phyloP scores from a whole-genome alignment of 2,888 invertebrate species.

The Eustalomyia histrio region DNA sequence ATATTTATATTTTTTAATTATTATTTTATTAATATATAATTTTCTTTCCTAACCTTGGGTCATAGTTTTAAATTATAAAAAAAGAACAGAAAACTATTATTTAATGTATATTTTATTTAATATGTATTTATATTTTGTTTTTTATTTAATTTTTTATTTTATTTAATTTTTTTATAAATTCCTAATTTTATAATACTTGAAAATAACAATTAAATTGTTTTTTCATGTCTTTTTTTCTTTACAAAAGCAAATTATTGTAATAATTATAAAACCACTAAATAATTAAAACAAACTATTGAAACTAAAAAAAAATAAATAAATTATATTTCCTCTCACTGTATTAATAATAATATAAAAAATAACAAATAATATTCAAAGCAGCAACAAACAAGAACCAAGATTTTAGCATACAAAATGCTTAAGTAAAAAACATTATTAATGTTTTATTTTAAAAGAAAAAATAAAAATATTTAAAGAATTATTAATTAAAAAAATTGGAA shows the following conservation, averaged over 20 bases:
- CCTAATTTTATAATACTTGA: slow-evolving; percentile 2
- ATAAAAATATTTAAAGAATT: slow-evolving; percentile 19
- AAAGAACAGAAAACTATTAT: slow-evolving; percentile 7
- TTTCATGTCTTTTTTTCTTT: slow-evolving; percentile 16
- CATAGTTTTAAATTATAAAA: slow-evolving; percentile 50
- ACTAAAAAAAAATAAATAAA: not conserved
- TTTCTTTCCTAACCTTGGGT: slow-evolving; percentile 60
- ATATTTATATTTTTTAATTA: slow-evolving; percentile 31
- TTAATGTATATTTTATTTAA: slow-evolving; percentile 51
- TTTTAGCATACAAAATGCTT: slow-evolving; percentile 1
- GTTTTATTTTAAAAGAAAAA: slow-evolving; percentile 3
- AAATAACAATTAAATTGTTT: slow-evolving; percentile 29
- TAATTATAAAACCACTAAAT: not conserved
- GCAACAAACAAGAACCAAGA: slow-evolving; percentile 12
- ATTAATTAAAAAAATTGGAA: slow-evolving; percentile 39
- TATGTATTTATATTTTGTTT: slow-evolving; percentile 50
- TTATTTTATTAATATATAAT: slow-evolving; percentile 33
- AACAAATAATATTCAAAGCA: slow-evolving; percentile 9
- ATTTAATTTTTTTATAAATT: slow-evolving; percentile 17
- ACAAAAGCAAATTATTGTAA: slow-evolving; percentile 2
- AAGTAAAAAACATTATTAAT: slow-evolving; percentile 14
- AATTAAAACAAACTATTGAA: not conserved
- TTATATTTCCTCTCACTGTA: not conserved
- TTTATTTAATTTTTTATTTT: slow-evolving; percentile 32
- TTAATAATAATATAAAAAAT: not conserved